Evolutionary conservation across 1,140 invertebrate species (phyloP).

Genomic region (Pseudomyrmex dendroicus): DNA sequence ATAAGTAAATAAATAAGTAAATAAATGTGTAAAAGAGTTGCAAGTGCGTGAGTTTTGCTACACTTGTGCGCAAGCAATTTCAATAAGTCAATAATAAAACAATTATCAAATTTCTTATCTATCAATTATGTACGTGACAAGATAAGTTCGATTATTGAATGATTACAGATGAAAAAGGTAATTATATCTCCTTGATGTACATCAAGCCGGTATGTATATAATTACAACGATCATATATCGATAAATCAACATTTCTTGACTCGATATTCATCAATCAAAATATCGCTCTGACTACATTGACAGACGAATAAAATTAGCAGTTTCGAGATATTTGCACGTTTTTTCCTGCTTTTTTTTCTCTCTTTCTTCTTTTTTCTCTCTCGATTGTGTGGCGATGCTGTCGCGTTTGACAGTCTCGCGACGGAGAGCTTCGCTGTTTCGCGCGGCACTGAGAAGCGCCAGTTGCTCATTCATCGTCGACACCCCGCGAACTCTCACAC

Average conservation of each 20-base stretch:
- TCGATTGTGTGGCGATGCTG: background rate
- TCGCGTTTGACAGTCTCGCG: conserved; percentile 26
- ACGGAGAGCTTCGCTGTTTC: conserved; percentile 44
- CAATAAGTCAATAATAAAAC: background rate
- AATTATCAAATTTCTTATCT: background rate
- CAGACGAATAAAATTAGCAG: background rate
- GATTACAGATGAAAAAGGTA: background rate
- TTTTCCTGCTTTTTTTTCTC: background rate
- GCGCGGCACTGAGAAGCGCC: conserved; percentile 47
- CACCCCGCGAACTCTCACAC: conserved; percentile 6
- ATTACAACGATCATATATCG: background rate
- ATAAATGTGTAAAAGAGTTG: too few relatives aligned
- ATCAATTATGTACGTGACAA: background rate
- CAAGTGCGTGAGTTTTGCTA: too few relatives aligned
- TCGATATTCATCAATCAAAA: background rate
- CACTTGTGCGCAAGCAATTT: too few relatives aligned
- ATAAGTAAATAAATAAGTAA: background rate
- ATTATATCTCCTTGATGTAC: too few relatives aligned
- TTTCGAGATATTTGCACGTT: background rate
- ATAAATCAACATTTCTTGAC: background rate
- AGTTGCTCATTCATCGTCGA: conserved; percentile 42
- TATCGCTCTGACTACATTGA: background rate
- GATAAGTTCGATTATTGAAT: background rate
- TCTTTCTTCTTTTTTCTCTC: too few relatives aligned
- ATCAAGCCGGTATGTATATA: background rate